These are phyloP conservation scores for Uloborus diversus DNA, from an alignment of 1,140 invertebrate genomes.

Conservation along the genomic window DNA sequence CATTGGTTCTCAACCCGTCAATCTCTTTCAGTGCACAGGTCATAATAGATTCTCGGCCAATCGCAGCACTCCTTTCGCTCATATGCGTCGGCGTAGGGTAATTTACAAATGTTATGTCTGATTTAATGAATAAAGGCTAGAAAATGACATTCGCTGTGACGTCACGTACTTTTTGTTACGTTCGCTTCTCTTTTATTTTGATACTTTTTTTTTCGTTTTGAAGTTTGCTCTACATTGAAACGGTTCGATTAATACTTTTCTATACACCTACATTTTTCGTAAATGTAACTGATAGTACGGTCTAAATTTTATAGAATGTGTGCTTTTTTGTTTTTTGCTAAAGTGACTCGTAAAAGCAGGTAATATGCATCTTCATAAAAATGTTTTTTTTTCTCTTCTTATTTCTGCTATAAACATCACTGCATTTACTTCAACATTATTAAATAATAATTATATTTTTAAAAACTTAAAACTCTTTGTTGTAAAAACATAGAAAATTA, in stretches of 20 bases:
- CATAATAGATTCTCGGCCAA: slow-evolving; percentile 52
- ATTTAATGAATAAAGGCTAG: slow-evolving; percentile 45
- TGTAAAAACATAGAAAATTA: no score
- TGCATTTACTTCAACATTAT: no score
- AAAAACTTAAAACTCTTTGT: no score
- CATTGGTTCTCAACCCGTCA: slow-evolving; percentile 50
- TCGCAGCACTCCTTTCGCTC: slow-evolving; percentile 5
- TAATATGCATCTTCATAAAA: no score
- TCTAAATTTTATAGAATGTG: no score
- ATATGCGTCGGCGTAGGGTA: slow-evolving; percentile 52
- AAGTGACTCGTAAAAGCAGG: no score
- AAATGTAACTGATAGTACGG: no score
- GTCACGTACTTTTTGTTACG: not conserved
- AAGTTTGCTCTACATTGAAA: not conserved
- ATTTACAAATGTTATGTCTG: slow-evolving; percentile 52
- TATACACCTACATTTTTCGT: no score
- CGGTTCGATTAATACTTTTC: not conserved
- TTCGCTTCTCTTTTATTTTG: not conserved
- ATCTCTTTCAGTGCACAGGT: slow-evolving; percentile 38
- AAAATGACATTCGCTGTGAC: slow-evolving; percentile 6
- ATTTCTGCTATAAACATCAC: no score
- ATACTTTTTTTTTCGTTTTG: not conserved
- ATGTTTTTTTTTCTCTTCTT: no score
- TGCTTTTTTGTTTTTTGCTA: no score
- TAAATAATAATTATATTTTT: no score